Evolutionary conservation across 2,888 invertebrate genomes (phyloP).

Genomic region (Apodemia duryi): DNA sequence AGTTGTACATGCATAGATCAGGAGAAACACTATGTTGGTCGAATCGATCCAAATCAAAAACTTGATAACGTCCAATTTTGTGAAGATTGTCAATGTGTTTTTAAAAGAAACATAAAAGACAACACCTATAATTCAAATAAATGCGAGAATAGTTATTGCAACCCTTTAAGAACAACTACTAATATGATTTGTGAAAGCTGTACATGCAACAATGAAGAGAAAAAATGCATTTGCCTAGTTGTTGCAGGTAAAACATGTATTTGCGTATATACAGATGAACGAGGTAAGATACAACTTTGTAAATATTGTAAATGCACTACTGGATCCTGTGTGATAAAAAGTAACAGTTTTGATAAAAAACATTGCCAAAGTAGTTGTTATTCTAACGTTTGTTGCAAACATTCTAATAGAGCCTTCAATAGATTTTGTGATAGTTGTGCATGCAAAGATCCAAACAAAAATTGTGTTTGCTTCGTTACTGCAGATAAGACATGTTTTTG

Average conservation of each 20-base stretch:
- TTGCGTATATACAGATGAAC: background rate
- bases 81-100: background rate
- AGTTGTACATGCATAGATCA: slow-evolving; percentile 23
- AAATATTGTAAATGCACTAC: slow-evolving; percentile 20
- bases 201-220: background rate
- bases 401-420: background rate
- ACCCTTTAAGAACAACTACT: too few relatives aligned
- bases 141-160: too few relatives aligned
- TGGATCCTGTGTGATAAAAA: too few relatives aligned
- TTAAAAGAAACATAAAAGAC: background rate
- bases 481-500: too few relatives aligned
- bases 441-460: too few relatives aligned
- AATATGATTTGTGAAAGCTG: background rate
- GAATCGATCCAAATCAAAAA: too few relatives aligned
- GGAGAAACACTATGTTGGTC: too few relatives aligned
- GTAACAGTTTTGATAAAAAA: too few relatives aligned
- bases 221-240: background rate
- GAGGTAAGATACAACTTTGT: slow-evolving; percentile 14
- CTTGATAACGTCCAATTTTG: too few relatives aligned
- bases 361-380: background rate
- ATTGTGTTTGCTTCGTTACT: too few relatives aligned
- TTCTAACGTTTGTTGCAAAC: background rate
- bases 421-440: background rate
- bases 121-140: background rate
- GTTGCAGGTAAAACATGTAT: background rate